These are phyloP conservation scores for Melanaphis sacchari DNA, from an alignment of 1,140 invertebrate genomes.

Conservation along the genomic window DNA sequence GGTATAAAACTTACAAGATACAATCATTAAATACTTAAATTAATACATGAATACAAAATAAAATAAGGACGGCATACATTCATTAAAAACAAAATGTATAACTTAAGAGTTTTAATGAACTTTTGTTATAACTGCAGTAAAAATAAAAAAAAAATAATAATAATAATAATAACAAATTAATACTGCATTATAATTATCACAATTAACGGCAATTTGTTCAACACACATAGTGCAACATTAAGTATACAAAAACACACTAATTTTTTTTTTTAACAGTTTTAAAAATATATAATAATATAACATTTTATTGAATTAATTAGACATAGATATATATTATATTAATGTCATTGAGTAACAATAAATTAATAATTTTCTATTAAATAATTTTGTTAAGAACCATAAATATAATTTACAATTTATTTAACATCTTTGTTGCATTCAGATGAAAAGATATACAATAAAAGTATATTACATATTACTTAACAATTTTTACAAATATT, in stretches of 20 bases:
- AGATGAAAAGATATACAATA: not conserved
- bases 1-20: constrained; percentile 9
- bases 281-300: constrained; percentile 36
- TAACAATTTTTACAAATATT: not conserved
- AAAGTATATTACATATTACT: not conserved
- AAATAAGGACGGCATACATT: constrained; percentile 20
- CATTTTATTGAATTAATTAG: constrained; percentile 1
- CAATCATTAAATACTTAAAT: not conserved
- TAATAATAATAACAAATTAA: constrained; percentile 5
- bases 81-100: not conserved
- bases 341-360: not conserved
- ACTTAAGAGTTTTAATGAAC: not conserved
- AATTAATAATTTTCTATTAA: not conserved
- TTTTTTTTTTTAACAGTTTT: constrained; percentile 9
- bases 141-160: not conserved
- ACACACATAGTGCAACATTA: constrained; percentile 19
- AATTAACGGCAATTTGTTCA: constrained; percentile 26
- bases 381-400: not conserved
- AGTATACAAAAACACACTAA: not conserved
- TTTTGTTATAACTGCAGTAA: constrained; percentile 24
- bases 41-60: not conserved
- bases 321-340: not conserved
- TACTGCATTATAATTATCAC: constrained; percentile 41
- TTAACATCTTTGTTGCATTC: not conserved
- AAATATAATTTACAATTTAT: not conserved